Conservation (phyloP, 2,797 vertebrate species). For the Phrynocephalus vlangalii region DNA sequence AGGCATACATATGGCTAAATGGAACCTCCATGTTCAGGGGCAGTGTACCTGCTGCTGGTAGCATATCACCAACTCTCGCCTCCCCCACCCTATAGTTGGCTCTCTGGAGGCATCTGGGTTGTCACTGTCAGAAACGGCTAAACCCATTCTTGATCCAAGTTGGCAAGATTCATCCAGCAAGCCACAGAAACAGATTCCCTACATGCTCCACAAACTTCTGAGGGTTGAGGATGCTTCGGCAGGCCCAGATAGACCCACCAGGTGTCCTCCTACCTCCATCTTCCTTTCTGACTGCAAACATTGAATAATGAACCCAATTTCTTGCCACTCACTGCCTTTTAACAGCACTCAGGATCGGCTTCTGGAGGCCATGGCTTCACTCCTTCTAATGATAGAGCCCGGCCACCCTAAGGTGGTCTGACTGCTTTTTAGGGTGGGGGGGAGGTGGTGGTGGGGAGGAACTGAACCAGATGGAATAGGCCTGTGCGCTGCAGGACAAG, state of each 20-base stretch:
- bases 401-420: background rate
- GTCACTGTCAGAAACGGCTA: background rate
- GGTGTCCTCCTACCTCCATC: background rate
- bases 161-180: background rate
- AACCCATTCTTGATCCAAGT: no score
- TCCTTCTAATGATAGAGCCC: background rate
- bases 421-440: background rate
- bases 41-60: no score
- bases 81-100: background rate
- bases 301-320: background rate
- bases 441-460: background rate
- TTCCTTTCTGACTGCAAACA: background rate
- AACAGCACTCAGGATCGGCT: background rate
- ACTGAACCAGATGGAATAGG: conserved; percentile 23
- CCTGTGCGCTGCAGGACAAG: conserved; percentile 3
- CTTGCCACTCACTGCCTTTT: background rate
- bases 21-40: no score
- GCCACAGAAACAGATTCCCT: background rate
- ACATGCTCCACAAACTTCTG: background rate
- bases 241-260: background rate
- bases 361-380: background rate
- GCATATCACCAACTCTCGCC: background rate
- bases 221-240: background rate
- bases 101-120: background rate
- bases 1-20: no score